Evolutionary conservation across 2,797 vertebrate genomes (phyloP), one percentile per base, ranked within the genome.

Genomic region (Pangasius djambal): DNA sequence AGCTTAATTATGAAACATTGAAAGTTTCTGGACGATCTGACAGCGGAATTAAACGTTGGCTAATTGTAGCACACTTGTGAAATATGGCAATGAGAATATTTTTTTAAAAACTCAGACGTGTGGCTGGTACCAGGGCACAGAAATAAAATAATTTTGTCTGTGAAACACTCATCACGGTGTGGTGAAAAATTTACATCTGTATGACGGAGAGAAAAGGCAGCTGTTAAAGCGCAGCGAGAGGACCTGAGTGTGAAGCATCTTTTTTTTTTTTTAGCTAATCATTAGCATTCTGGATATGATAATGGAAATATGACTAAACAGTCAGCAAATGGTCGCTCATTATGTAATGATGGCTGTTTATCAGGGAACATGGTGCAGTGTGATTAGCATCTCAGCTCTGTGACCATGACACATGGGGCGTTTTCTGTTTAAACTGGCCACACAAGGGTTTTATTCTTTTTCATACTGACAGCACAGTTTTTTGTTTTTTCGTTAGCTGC

Each of bases 311-410:
- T 79, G 77, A 79, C 50, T 55, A 79, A 79, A 20, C 77, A n/a
- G 28, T 55, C 77, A 79, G 77, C 77, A 79, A 55, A 55, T 55
- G 77, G 50, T 79, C 1, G n/a, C 77, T 55, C 50, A 10, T 55
- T 55, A 55, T 55, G 50, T 79, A 79, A 79, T n/a, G 50, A 55
- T 9, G 77, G 50, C 77, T 55, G 75, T 78, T 78, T 78, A 52
- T 78, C 75, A 78, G 75, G 75, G 48, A 52, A 74, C 75, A 31
- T 18, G 48, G 44, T 31, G 50, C 48, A 55, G 77, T 31, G 50
- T 18, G 16, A 79, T 79, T 55, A 34, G 7, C 48, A 55, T 55
- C 77, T 79, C n/a, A 31, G 77, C 77, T 79, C 50, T 31, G 50
- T 55, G 75, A 61, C 59, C 59, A 61, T 18, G 22, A 61, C 59